Evolutionary conservation across 2,888 invertebrate species (phyloP).

Genomic region (Theodoxus fluviatilis): DNA sequence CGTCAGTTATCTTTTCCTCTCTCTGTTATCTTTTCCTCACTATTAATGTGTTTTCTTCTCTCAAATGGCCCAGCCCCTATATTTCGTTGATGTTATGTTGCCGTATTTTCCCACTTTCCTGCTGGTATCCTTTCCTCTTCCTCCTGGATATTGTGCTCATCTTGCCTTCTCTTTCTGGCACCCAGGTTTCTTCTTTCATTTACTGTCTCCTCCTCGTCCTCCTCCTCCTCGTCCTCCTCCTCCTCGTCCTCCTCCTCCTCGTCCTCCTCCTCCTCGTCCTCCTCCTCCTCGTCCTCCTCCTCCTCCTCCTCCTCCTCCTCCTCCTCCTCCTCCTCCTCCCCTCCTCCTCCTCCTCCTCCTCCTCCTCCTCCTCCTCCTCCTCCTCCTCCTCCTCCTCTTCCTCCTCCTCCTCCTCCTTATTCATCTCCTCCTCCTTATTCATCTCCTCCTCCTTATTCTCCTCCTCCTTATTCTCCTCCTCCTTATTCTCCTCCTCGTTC

Average conservation of each 20-base stretch:
- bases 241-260: not conserved
- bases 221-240: not conserved
- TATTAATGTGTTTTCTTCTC: too few species aligned
- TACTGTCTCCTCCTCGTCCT: not conserved
- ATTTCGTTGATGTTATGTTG: too few species aligned
- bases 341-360: not conserved
- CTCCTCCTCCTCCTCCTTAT: not conserved
- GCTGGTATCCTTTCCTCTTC: too few species aligned
- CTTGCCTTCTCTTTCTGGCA: too few species aligned
- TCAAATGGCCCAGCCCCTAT: too few species aligned
- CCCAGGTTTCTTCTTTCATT: too few species aligned
- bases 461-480: constrained; percentile 1
- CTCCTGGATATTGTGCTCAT: too few species aligned
- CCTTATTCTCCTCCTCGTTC: too few species aligned
- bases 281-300: not conserved
- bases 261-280: not conserved
- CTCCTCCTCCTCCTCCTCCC: not conserved
- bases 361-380: not conserved
- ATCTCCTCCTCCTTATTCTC: not conserved
- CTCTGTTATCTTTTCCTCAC: too few species aligned
- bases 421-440: constrained; percentile 3
- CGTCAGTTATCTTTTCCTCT: too few species aligned
- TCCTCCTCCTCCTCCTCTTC: not conserved
- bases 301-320: not conserved
- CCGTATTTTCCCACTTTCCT: too few species aligned